Evolutionary conservation across 2,113 vertebrate genomes (phyloP).

Genomic region (Nibea albiflora): DNA sequence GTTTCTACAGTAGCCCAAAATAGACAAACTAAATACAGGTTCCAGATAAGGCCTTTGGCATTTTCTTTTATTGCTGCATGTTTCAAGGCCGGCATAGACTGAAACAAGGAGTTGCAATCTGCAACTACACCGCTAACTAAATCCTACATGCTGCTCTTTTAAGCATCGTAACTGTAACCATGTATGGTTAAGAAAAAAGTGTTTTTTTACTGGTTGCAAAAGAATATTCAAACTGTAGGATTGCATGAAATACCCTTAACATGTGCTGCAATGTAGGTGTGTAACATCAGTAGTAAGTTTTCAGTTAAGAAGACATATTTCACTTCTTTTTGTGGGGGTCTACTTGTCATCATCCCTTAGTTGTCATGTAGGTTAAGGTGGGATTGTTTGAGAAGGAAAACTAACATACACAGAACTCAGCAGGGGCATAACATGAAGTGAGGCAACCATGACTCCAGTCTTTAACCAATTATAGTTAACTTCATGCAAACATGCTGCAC

Average conservation of each 20-base stretch:
- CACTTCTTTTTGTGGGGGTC: background rate
- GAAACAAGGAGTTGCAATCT: no score
- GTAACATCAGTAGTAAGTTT: background rate
- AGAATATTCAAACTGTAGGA: background rate
- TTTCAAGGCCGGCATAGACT: no score
- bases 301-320: constrained; percentile 19
- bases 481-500: constrained; percentile 46
- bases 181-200: background rate
- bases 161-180: background rate
- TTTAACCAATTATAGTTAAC: constrained; percentile 41
- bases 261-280: background rate
- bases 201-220: background rate
- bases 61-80: no score
- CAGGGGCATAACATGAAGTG: constrained; percentile 4
- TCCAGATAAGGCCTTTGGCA: no score
- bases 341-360: constrained; percentile 16
- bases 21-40: no score
- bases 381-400: constrained; percentile 1
- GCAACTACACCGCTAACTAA: no score
- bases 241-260: background rate
- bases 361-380: background rate
- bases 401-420: constrained; percentile 5
- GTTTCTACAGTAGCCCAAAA: no score
- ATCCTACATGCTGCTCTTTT: no score
- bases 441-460: constrained; percentile 19